phyloP scores from a whole-genome alignment of 2,888 invertebrate genomes.

The Drosophila picticornis region DNA sequence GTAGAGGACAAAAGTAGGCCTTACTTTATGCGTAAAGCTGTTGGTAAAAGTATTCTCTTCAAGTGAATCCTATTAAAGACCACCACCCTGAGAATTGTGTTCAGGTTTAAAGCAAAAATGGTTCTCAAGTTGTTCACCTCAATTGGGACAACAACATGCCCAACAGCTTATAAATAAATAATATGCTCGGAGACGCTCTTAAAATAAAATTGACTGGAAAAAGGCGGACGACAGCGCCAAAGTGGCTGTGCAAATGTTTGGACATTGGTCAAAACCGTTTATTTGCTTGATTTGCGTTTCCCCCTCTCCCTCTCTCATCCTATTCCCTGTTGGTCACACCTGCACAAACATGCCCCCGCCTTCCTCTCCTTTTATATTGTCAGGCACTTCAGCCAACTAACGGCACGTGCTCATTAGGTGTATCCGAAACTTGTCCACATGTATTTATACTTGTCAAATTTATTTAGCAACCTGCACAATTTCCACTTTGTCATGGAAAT shows the following conservation, averaged over 20 bases:
- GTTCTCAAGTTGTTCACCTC: conserved; percentile 6
- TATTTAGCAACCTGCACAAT: conserved; percentile 23
- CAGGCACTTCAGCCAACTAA: conserved; percentile 14
- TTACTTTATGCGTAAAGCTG: not conserved
- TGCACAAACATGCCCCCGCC: not conserved
- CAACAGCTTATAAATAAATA: conserved; percentile 63
- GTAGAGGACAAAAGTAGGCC: not conserved
- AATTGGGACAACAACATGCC: conserved; percentile 11
- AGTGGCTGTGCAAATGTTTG: conserved; percentile 58
- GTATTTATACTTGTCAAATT: conserved; percentile 2
- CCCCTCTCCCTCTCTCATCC: not conserved
- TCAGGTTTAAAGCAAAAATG: not conserved
- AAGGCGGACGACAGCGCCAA: conserved; percentile 45
- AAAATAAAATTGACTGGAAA: conserved; percentile 68
- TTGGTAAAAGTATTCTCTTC: not conserved
- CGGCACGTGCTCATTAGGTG: conserved; percentile 39
- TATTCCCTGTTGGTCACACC: not conserved
- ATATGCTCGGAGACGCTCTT: conserved; percentile 50
- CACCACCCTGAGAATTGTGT: not conserved
- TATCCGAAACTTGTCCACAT: conserved; percentile 10
- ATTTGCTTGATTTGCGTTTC: conserved; percentile 48
- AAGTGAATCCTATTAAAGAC: not conserved
- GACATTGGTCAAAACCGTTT: conserved; percentile 56
- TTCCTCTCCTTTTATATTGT: not conserved
- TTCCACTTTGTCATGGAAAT: conserved; percentile 26